These are phyloP conservation scores for Cyanistes caeruleus DNA, from an alignment of 2,113 vertebrate genomes.

Conservation along the genomic window DNA sequence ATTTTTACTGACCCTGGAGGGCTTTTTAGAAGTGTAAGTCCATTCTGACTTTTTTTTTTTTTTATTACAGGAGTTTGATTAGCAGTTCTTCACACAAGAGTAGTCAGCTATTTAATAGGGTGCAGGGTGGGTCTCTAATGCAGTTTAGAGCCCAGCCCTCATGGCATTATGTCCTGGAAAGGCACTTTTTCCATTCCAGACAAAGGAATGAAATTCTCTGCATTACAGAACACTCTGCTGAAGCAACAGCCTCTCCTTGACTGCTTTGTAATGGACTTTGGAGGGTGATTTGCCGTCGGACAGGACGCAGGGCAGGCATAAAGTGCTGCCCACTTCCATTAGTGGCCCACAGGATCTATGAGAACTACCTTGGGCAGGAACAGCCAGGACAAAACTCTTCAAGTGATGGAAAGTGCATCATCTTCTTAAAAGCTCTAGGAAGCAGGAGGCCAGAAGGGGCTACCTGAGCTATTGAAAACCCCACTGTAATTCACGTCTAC, in stretches of 20 bases:
- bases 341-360: background rate
- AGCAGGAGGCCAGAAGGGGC: background rate
- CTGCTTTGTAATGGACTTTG: background rate
- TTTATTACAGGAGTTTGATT: background rate
- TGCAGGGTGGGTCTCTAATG: background rate
- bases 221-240: background rate
- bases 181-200: background rate
- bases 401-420: background rate
- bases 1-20: background rate
- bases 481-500: background rate
- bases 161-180: background rate
- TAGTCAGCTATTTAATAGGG: background rate
- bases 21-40: background rate
- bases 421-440: background rate
- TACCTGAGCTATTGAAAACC: background rate
- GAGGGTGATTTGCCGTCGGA: background rate
- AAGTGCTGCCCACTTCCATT: slow-evolving; percentile 13
- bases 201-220: background rate
- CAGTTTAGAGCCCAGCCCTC: background rate
- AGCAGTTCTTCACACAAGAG: background rate
- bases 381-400: background rate
- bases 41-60: background rate
- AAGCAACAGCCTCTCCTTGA: background rate
- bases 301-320: background rate
- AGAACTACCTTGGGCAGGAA: background rate